Evolutionary conservation across 2,113 vertebrate species (phyloP).

Genomic region (Prionailurus viverrinus): DNA sequence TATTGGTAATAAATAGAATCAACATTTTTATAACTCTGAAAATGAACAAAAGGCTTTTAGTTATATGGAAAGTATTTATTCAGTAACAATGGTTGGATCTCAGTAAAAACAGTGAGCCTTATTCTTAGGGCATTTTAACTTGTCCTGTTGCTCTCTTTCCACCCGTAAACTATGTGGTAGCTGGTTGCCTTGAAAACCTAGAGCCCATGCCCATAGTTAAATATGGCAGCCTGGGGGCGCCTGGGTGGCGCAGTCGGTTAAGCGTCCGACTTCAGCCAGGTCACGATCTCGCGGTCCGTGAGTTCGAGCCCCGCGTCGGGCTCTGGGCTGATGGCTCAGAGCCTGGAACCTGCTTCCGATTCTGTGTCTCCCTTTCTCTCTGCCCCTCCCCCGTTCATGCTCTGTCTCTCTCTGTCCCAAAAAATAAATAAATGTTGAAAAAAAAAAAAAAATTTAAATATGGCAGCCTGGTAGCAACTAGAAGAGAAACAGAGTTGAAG

Average conservation of each 20-base stretch:
- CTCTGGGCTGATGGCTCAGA: too few relatives aligned
- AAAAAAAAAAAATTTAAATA: too few relatives aligned
- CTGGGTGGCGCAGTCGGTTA: too few relatives aligned
- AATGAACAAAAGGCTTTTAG: neutral
- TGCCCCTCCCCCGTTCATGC: too few relatives aligned
- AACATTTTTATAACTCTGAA: slow-evolving; percentile 21
- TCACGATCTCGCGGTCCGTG: too few relatives aligned
- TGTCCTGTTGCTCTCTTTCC: neutral
- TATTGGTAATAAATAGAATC: neutral
- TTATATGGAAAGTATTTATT: neutral
- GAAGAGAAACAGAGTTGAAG: neutral
- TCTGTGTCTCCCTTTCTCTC: too few relatives aligned
- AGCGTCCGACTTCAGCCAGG: too few relatives aligned
- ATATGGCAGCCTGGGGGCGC: neutral
- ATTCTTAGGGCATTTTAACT: neutral
- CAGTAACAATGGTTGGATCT: neutral
- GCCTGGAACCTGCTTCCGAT: too few relatives aligned
- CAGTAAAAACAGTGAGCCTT: neutral
- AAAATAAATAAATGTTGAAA: too few relatives aligned
- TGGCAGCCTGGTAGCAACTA: neutral
- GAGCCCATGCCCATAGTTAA: neutral
- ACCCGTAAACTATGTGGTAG: neutral
- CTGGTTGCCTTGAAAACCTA: neutral
- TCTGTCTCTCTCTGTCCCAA: too few relatives aligned
- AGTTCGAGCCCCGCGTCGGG: too few relatives aligned